Evolutionary conservation across 2,797 vertebrate species (phyloP), one percentile per base, ranked within the genome.

Genomic region (Gila robusta): DNA sequence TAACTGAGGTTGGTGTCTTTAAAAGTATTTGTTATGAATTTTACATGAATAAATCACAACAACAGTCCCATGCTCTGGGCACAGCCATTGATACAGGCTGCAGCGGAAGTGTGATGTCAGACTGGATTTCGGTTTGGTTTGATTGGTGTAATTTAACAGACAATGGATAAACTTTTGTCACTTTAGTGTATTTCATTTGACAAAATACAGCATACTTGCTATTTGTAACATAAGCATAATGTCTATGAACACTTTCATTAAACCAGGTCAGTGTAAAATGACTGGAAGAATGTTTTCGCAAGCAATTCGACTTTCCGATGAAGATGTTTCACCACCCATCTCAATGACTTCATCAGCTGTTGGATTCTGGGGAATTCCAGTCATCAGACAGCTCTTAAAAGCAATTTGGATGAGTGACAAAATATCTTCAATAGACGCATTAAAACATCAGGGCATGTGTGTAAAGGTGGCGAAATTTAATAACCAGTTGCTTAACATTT

Each of bases 401-500:
- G 64, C 62, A 47, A n/a, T 79, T 77, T 85, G 52, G 49, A 85
- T 28, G 7, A 71, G 66, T 10, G 7, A 44, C 83, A 72, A 79
- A 59, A 71, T 12, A 7, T 79, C 66, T 85, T 79, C 52, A 85
- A 17, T 79, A 85, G 77, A 85, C 28, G 37, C 76, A 62, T 67
- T 85, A 85, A 85, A 79, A 85, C 67, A 62, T 72, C 3, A 49
- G 3, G 54, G 39, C 66, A 72, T 72, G 28, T 72, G 67, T 62
- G 52, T 59, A 12, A 71, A 79, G 76, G 76, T 77, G 90, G 87
- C 64, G 85, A 72, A 85, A 62, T 89, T 80, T 32, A 74, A 89
- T 19, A 79, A 87, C 87, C 39, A 67, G 78, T 91, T 90, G 87
- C 84, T 89, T 87, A 37, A 39, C 81, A 72, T 89, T 86, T 72